A percentile compares a stretch with the other conserved stretches of the same genome.
phyloP scores from a whole-genome alignment of 2,888 invertebrate genomes.

The Trichogramma evanescens region DNA sequence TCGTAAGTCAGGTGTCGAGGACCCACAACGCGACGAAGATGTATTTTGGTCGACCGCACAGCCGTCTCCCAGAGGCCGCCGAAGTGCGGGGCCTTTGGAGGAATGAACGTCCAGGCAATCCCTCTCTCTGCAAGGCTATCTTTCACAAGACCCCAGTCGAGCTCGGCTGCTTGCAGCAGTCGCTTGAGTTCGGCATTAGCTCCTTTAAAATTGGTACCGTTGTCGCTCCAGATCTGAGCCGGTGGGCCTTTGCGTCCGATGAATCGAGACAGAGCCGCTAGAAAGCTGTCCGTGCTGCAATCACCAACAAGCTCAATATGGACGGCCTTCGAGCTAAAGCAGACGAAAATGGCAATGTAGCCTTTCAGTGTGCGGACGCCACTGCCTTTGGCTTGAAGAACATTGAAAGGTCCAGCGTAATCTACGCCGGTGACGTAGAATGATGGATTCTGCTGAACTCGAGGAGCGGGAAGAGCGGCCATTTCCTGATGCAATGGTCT shows the following conservation, averaged over 20 bases:
- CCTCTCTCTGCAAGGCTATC: constrained; percentile 13
- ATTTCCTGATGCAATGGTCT: background rate
- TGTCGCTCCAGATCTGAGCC: background rate
- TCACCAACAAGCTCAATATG: background rate
- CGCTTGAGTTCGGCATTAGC: background rate
- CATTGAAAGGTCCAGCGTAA: too few species aligned
- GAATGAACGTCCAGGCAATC: constrained; percentile 29
- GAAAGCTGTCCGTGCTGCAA: background rate
- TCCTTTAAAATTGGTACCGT: constrained; percentile 6
- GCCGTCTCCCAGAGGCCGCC: constrained; percentile 34
- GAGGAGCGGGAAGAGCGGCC: background rate
- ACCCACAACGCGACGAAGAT: constrained; percentile 25
- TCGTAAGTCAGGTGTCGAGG: constrained; percentile 26
- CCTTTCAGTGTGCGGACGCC: too few species aligned
- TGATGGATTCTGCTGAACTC: background rate
- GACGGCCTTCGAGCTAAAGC: background rate
- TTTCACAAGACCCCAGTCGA: background rate
- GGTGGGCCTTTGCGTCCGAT: background rate
- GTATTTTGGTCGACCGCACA: constrained; percentile 30
- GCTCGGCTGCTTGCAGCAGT: background rate
- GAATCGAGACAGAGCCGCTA: background rate
- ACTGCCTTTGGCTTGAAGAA: too few species aligned
- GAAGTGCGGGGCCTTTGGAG: constrained; percentile 30
- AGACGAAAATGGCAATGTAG: background rate
- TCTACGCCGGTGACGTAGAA: background rate